Conservation (phyloP, 2,888 invertebrate species). For the Flexamia atlantica region DNA sequence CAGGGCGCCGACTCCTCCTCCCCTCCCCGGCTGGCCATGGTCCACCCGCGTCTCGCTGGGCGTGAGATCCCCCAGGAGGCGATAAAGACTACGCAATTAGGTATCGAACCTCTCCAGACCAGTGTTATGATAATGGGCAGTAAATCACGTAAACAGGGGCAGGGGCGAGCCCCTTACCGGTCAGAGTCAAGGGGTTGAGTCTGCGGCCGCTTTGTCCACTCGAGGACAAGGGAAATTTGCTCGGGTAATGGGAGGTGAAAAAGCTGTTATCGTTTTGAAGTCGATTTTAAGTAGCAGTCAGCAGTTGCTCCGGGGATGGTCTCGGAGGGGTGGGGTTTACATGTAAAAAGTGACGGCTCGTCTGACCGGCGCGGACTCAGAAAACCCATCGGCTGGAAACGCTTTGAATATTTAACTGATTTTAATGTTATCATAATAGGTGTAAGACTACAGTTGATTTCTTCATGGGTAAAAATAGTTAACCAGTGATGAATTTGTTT, state of each 20-base stretch:
- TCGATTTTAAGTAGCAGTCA: slow-evolving; percentile 44
- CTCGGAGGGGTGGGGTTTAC: neutral
- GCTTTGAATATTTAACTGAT: neutral
- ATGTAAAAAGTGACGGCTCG: neutral
- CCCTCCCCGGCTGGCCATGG: neutral
- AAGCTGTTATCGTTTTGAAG: slow-evolving; percentile 54
- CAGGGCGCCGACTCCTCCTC: neutral
- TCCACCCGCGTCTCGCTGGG: slow-evolving; percentile 24
- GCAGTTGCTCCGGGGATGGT: neutral
- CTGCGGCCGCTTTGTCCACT: slow-evolving; percentile 36
- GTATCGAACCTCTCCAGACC: slow-evolving; percentile 1
- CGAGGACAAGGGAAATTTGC: slow-evolving; percentile 43
- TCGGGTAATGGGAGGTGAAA: slow-evolving; percentile 52
- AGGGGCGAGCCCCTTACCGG: neutral
- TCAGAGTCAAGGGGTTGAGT: slow-evolving; percentile 30
- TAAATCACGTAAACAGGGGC: slow-evolving; percentile 57
- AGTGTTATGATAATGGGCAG: slow-evolving; percentile 33
- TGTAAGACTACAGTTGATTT: too few species aligned
- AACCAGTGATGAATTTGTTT: too few species aligned
- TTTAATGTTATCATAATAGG: too few species aligned
- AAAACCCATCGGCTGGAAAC: neutral
- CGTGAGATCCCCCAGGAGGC: slow-evolving; percentile 5
- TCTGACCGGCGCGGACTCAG: neutral
- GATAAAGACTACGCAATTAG: slow-evolving; percentile 47
- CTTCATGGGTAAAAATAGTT: too few species aligned